phyloP scores from a whole-genome alignment of 2,888 invertebrate species.

The Ophonus ardosiacus region DNA sequence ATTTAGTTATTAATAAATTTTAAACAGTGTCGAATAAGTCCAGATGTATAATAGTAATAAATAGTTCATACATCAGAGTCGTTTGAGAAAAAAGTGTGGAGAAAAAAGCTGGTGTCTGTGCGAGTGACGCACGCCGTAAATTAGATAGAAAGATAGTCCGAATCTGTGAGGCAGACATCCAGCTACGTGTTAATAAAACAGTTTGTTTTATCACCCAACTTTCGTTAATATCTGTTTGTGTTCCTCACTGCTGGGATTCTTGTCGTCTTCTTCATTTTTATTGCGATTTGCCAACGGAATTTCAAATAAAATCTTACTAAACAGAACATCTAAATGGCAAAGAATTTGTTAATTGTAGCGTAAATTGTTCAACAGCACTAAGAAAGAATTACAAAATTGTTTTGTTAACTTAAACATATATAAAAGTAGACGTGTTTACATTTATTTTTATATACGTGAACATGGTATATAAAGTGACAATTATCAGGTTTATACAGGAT shows the following conservation, averaged over 20 bases:
- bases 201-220: slow-evolving; percentile 56
- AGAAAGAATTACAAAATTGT: slow-evolving; percentile 14
- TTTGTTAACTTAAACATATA: slow-evolving; percentile 1
- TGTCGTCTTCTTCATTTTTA: slow-evolving; percentile 55
- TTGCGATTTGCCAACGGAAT: slow-evolving; percentile 55
- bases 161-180: slow-evolving; percentile 44
- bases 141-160: slow-evolving; percentile 52
- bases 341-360: slow-evolving; percentile 39
- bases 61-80: slow-evolving; percentile 12
- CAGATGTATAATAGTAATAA: slow-evolving; percentile 9
- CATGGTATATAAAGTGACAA: too few relatives aligned
- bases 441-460: not conserved
- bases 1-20: not conserved
- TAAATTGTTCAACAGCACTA: not conserved
- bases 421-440: not conserved
- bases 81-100: not conserved
- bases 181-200: slow-evolving; percentile 54
- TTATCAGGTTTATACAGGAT: too few relatives aligned
- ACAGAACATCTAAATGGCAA: slow-evolving; percentile 35
- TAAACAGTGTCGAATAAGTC: not conserved
- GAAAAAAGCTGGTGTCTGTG: slow-evolving; percentile 32
- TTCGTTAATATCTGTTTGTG: slow-evolving; percentile 50
- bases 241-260: slow-evolving; percentile 50
- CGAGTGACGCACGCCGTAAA: slow-evolving; percentile 51
- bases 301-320: slow-evolving; percentile 53